Conservation (phyloP, 1,140 invertebrate genomes). For the Pachyrhynchus sulphureomaculatus region DNA sequence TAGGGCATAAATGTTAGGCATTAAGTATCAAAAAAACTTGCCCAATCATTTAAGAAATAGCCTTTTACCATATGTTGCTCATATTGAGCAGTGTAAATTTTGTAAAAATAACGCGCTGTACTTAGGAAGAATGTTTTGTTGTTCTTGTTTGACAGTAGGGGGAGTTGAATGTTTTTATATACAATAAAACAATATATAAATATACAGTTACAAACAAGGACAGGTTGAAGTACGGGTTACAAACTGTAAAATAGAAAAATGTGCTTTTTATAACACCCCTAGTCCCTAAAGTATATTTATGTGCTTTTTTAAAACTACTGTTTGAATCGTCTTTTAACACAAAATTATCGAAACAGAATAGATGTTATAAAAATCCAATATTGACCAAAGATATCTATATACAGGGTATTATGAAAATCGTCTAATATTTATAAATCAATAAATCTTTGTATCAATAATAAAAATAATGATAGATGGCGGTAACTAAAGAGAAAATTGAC, state of each 20-base stretch:
- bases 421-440: too few species aligned
- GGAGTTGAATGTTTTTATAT: slow-evolving; percentile 13
- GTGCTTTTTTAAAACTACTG: too few species aligned
- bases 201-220: neutral
- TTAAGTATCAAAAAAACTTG: neutral
- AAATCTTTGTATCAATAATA: too few species aligned
- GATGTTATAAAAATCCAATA: too few species aligned
- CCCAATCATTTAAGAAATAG: neutral
- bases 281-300: neutral
- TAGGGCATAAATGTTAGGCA: neutral
- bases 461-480: too few species aligned
- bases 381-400: too few species aligned
- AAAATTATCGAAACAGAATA: too few species aligned
- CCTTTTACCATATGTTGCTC: slow-evolving; percentile 18
- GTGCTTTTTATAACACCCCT: neutral
- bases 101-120: slow-evolving; percentile 16
- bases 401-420: too few species aligned
- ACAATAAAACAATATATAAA: neutral
- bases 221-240: neutral
- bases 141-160: slow-evolving; percentile 14
- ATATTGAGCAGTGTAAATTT: slow-evolving; percentile 29
- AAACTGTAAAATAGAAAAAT: neutral
- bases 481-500: too few species aligned
- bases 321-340: too few species aligned
- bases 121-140: slow-evolving; percentile 8